Percentiles rank a stretch among this genome's conserved stretches.
Conservation (phyloP, 2,797 vertebrate genomes). For the Macroramphosus scolopax region DNA sequence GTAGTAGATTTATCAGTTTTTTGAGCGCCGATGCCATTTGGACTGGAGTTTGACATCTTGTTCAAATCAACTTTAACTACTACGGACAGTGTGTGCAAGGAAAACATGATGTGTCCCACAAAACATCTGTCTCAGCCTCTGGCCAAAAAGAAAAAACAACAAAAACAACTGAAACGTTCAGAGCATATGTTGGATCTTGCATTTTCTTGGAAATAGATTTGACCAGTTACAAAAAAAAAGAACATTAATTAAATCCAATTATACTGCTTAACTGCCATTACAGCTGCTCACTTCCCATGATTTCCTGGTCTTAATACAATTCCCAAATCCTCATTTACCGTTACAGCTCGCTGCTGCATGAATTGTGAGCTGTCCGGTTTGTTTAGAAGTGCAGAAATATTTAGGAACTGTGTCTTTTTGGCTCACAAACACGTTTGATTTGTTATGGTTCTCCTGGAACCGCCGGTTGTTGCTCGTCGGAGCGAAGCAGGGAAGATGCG, state of each 20-base stretch:
- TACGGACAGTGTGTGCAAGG: slow-evolving; percentile 26
- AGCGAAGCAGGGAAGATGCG: slow-evolving; percentile 33
- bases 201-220: slow-evolving; percentile 21
- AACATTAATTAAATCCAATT: too few relatives aligned
- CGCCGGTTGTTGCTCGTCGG: slow-evolving; percentile 26
- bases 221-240: slow-evolving; percentile 7
- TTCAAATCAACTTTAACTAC: slow-evolving; percentile 26
- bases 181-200: slow-evolving; percentile 25
- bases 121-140: slow-evolving; percentile 60
- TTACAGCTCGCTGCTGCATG: slow-evolving; percentile 35
- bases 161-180: slow-evolving; percentile 36
- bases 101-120: slow-evolving; percentile 32
- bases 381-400: slow-evolving; percentile 75
- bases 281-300: slow-evolving; percentile 42
- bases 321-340: slow-evolving; percentile 45
- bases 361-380: slow-evolving; percentile 44
- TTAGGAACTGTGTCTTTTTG: slow-evolving; percentile 70
- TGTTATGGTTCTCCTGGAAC: slow-evolving; percentile 64
- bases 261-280: slow-evolving; percentile 12
- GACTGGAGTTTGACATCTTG: slow-evolving; percentile 18
- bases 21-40: too few relatives aligned
- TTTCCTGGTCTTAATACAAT: slow-evolving; percentile 35
- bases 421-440: slow-evolving; percentile 70
- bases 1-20: background rate
- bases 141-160: slow-evolving; percentile 37